Evolutionary conservation across 2,888 invertebrate species (phyloP), one percentile per base, ranked within the genome.

Genomic region (Crepidodera aurea): DNA sequence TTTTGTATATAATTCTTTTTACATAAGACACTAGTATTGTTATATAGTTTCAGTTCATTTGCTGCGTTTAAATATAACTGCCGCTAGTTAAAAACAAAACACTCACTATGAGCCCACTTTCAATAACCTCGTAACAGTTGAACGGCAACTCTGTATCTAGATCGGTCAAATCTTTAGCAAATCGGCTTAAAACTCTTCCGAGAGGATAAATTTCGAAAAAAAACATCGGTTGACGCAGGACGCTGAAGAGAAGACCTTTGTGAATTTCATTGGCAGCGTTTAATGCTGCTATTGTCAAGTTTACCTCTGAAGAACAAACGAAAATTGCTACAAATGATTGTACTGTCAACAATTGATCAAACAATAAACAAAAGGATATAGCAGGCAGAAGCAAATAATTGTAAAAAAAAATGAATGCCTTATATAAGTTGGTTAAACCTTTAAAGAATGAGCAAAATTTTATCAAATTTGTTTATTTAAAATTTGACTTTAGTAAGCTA

Each of bases 141-240:
- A 77, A 78, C 25, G 88, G 87, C 66, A 90, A 81, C 68, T 84
- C 83, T 73, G 85, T 85, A 81, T 90, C 90, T 72, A 89, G 77
- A 69, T 85, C 84, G 74, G 87, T 86, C 75, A 88, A 82, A 79
- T 90, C 90, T 82, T 86, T 87, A 71, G 87, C 85, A 79, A 90
- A 88, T 71, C 88, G 84, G 81, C 88, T 87, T 54, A 90, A 82
- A 70, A 90, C 84, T 75, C 90, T 83, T 75, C 90, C 90, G 66
- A 84, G 74, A 5, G 90, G 90, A 69, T 88, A 87, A 68, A 86
- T 83, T 79, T 90, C 90, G 81, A 90, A 90, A 82, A 90, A 90
- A 69, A 84, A 84, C 82, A 87, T 85, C 63, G 89, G 88, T 72
- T 83, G 86, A 71, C 84, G 84, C 55, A 91, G 81, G 69, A 89